These are phyloP conservation scores for Oegoconia quadripuncta DNA, from an alignment of 2,888 invertebrate species.

Conservation along the genomic window DNA sequence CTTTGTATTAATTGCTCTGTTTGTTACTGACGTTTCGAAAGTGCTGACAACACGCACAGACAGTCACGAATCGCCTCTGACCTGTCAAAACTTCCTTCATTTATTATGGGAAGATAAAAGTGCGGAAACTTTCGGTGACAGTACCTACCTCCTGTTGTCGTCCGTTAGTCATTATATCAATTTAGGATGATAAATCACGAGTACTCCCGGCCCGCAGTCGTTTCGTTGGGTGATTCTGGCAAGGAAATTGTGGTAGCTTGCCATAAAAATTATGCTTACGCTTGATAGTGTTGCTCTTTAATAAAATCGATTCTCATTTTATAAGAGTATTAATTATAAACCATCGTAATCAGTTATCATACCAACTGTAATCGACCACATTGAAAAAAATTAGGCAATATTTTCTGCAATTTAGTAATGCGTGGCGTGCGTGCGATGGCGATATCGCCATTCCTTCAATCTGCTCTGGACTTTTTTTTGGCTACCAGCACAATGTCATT, in stretches of 20 bases:
- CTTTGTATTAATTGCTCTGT: conserved; percentile 28
- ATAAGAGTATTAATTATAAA: too few species aligned
- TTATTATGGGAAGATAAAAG: conserved; percentile 41
- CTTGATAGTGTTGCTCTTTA: conserved; percentile 8
- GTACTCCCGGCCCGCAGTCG: conserved; percentile 12
- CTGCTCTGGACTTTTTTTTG: too few species aligned
- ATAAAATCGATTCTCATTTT: too few species aligned
- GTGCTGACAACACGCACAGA: conserved; percentile 12
- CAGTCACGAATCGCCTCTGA: conserved; percentile 38
- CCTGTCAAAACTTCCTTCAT: conserved; percentile 47
- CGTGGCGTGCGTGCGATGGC: too few species aligned
- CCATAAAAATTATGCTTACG: conserved; percentile 10
- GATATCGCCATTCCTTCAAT: too few species aligned
- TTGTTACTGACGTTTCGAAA: conserved; percentile 12
- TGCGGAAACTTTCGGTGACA: conserved; percentile 16
- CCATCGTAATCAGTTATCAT: too few species aligned
- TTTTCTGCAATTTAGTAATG: too few species aligned
- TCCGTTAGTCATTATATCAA: conserved; percentile 41
- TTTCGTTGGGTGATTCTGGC: conserved; percentile 15
- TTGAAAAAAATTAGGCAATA: too few species aligned
- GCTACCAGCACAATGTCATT: too few species aligned
- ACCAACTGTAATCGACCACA: too few species aligned
- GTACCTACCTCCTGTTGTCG: conserved; percentile 21
- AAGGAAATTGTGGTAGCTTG: conserved; percentile 14
- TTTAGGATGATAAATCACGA: conserved; percentile 35